Evolutionary conservation across 2,113 vertebrate species (phyloP), one percentile per base, ranked within the genome.

Genomic region (Thunnus thynnus): DNA sequence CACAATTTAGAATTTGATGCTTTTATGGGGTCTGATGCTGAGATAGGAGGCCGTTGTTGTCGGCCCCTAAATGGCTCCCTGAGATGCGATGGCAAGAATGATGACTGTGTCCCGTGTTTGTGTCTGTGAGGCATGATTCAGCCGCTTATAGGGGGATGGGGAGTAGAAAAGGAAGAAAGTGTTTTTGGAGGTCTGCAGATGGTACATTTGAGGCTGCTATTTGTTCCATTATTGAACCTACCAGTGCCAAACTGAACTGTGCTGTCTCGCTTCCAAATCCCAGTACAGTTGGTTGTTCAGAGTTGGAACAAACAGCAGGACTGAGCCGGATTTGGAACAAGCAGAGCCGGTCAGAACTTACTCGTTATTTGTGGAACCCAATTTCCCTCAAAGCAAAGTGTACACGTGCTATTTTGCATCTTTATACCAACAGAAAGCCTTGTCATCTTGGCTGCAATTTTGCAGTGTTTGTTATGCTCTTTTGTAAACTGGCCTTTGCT

Each of bases 31-130:
- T 72, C 63, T 72, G 84, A 87, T 92, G 88, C 85, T 0, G 72
- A 93, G 88, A 91, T 89, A 92, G 89, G 82, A 83, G 88, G 85
- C 84, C 78, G 61, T 92, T 94, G 91, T 92, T 44, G 84, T 78
- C 64, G 64, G 56, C 64, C 76, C 86, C 71, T 92, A 92, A 94
- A 94, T 91, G 91, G 88, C 71, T 92, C 89, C 85, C 88, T 69
- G 85, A 91, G 86, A 88, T 68, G 67, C 50, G 18, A 78, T 67
- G 87, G 89, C 71, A 70, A 84, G 92, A 91, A 44, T 86, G 87
- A 90, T 90, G 89, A 91, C 89, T 88, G 79, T 87, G 89, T 92
- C 90, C 86, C 88, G 86, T 89, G 87, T 89, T 72, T 77, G 85
- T 72, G 87, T 90, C 87, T 94, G 78, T 58, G 69, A 84, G 90